Conservation (phyloP, 2,113 vertebrate genomes). For the Caranx ignobilis region DNA sequence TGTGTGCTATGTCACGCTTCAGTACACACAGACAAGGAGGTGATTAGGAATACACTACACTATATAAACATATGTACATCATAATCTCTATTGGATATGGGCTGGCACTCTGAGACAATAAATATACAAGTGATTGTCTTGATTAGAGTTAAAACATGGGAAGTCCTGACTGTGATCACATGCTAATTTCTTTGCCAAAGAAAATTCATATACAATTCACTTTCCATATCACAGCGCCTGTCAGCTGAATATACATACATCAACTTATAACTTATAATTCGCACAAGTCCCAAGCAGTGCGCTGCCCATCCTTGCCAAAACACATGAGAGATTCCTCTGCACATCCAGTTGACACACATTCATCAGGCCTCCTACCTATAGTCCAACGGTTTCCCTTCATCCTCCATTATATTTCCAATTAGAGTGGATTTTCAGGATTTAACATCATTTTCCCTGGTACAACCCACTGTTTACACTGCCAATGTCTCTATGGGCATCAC, state of each 20-base stretch:
- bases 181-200: conserved; percentile 11
- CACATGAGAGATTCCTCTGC: conserved; percentile 50
- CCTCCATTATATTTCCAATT: conserved; percentile 80
- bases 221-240: conserved; percentile 22
- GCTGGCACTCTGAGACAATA: conserved; percentile 2
- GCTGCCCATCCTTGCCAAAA: conserved; percentile 52
- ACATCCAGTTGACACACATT: conserved; percentile 58
- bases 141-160: not conserved
- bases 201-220: not conserved
- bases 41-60: conserved; percentile 34
- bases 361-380: conserved; percentile 59
- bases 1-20: conserved; percentile 39
- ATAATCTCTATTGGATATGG: conserved; percentile 28
- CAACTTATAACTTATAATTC: conserved; percentile 53
- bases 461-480: conserved; percentile 56
- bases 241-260: conserved; percentile 24
- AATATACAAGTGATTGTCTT: not conserved
- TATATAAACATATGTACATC: not conserved
- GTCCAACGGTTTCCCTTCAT: conserved; percentile 81
- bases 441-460: conserved; percentile 55
- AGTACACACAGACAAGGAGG: conserved; percentile 47
- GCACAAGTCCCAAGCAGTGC: conserved; percentile 38
- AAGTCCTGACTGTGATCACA: not conserved
- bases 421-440: conserved; percentile 61
- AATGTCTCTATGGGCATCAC: conserved; percentile 50